Evolutionary conservation across 2,113 vertebrate species (phyloP).

Genomic region (Amia ocellicauda): DNA sequence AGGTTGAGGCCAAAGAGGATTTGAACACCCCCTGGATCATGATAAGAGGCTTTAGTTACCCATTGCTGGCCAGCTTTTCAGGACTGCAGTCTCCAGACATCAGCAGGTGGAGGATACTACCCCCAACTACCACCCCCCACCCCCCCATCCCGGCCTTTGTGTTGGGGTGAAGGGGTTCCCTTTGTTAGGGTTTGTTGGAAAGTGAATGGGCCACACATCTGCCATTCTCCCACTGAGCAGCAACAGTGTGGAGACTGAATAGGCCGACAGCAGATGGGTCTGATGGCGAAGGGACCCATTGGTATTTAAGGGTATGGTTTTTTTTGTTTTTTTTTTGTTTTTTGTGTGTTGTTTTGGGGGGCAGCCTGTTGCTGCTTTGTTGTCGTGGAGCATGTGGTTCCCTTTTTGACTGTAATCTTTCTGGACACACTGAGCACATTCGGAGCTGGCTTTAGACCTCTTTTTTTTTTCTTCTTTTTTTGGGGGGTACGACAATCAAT

Average conservation of each 20-base stretch:
- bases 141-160: slow-evolving; percentile 56
- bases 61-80: slow-evolving; percentile 17
- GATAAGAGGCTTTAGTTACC: slow-evolving; percentile 22
- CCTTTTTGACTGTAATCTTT: background rate
- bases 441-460: too few species aligned
- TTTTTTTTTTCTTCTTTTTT: too few species aligned
- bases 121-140: background rate
- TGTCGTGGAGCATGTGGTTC: background rate
- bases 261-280: slow-evolving; percentile 51
- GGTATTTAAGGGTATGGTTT: slow-evolving; percentile 4
- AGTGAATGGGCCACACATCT: slow-evolving; percentile 72
- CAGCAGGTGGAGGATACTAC: slow-evolving; percentile 40
- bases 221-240: slow-evolving; percentile 46
- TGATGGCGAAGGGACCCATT: slow-evolving; percentile 22
- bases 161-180: slow-evolving; percentile 44
- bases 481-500: too few species aligned
- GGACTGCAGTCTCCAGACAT: slow-evolving; percentile 10
- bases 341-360: too few species aligned
- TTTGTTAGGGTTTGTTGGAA: slow-evolving; percentile 65
- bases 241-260: slow-evolving; percentile 29
- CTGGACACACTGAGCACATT: too few species aligned
- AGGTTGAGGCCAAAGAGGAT: background rate
- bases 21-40: slow-evolving; percentile 6
- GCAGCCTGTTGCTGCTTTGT: background rate
- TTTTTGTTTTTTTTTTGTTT: background rate